Base-by-base conservation (phyloP, 2,797 vertebrate species). In the Semotilus atromaculatus region DNA sequence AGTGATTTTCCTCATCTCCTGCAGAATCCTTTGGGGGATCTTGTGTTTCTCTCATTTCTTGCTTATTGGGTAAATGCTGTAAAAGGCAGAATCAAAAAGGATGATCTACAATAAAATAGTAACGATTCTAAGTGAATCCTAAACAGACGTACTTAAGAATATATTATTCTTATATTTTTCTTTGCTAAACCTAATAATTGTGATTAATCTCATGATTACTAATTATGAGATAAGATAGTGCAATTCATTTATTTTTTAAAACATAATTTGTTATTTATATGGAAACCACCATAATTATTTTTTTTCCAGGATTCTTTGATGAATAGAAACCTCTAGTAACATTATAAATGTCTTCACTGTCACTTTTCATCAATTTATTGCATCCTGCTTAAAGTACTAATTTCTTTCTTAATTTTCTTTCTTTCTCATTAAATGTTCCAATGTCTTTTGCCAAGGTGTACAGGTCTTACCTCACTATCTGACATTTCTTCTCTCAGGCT, bases 61-160 rank as follows among this genome's bases (percentile, higher is more conserved):
- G 68, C 19, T 70, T 21, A 31, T 51, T 87, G 43, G 36, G 29
- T 5, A 43, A 19, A 48, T 80, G 19, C 88, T 89, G 68, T 66
- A 84, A 36, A 73, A 73, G 16, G 6, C 14, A 55, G 16, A 21
- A 23, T 40, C 18, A 40, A 77, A 62, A 72, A 11, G 43, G 5
- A 60, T 51, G 53, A 62, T 23, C 9, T 31, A 23, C 7, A 79
- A 62, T 5, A 43, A 40, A 23, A 68, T 2, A 19, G 3, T 40
- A 19, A 60, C 0, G 8, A 26, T 60, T 67, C 9, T 21, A 67
- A 34, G 14, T 55, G 11, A 75, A 75, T 55, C 21, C 19, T 36
- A 36, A 58, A 18, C 11, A 38, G 7, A 58, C 14, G 9, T 48
- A 72, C 19, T 3, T 68, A 13, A 51, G 26, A 5, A 31, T 43